Base-by-base conservation (phyloP, 2,113 vertebrate species). In the Coracopsis vasa region DNA sequence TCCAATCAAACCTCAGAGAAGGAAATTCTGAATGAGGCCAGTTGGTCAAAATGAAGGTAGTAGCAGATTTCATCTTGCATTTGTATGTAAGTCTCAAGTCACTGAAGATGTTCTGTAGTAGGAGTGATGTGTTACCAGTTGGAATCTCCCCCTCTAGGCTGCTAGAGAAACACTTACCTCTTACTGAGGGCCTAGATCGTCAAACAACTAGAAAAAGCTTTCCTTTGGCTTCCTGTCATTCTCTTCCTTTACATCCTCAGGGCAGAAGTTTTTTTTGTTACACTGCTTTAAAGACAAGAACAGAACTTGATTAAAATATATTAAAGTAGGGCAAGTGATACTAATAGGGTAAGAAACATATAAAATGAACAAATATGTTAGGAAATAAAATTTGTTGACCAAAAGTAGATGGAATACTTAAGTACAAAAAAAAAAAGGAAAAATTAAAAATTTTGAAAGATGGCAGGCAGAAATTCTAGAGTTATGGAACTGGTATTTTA, bases 21-120 rank as follows among this genome's bases (percentile, higher is more conserved):
- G 3, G 33, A 67, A 82, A 48, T 41, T 42, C 27, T 67, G 64
- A 54, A 47, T 27, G 35, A 83, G 53, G 48, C n/a, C 25, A 37
- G n/a, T 65, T 58, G 27, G 31, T 88, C 39, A 90, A 69, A 86
- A 29, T n/a, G 41, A 35, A 81, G 50, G 42, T 16, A 39, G 53
- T 3, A 50, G 33, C 25, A 54, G 47, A 37, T 72, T 83, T 70
- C 7, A 6, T 19, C 29, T 66, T 47, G 18, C 14, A 5, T 75
- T 94, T 65, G 88, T 41, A 48, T n/a, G 7, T 35, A 33, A 62
- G n/a, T 14, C 28, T 58, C 7, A 25, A 56, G 9, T n/a, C 18
- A 28, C 31, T 64, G 60, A 33, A 70, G 28, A 3, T 60, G n/a
- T 56, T 72, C 16, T 70, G 0, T 39, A 2, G 0, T 1, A 27